Evolutionary conservation across 2,113 vertebrate genomes (phyloP), one percentile per base, ranked within the genome.

Genomic region (Nesoenas mayeri): DNA sequence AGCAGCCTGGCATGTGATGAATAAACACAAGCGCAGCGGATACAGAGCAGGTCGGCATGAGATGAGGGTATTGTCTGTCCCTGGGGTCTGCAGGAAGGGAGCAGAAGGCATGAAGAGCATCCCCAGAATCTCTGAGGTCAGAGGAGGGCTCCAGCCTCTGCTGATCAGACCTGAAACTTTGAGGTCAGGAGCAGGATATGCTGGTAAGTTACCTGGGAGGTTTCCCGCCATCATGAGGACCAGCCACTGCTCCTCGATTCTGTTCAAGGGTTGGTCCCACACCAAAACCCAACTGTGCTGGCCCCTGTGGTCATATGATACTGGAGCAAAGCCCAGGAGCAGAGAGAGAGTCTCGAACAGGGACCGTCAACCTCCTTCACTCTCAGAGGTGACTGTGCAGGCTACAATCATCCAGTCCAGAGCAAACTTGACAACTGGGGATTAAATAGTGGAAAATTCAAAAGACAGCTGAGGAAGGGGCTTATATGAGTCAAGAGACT

Each of bases 381-480:
- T 88, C 71, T 75, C 20, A 26, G 91, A 91, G 53, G 48, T 67
- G 60, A 70, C 54, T 50, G 16, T 69, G 79, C 26, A 65, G 53
- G 40, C 58, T 72, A 53, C 85, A 83, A 82, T 51, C 79, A 66
- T 34, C 51, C 42, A 78, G 18, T 13, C 60, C 60, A 74, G 47
- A 65, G 88, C 64, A 69, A 91, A 32, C 10, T 48, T 62, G 80
- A 88, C 79, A 92, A 93, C 75, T 91, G 93, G 60, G 10, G 72
- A 95, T 93, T 92, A 88, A 93, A 93, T 3, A 93, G 51, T 85
- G 85, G 88, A 96, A 96, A 95, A 96, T 79, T 77, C 51, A 71
- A 88, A 93, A 95, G 85, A 85, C 64, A 90, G 87, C 62, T 94
- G 94, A 95, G 40, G 47, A 95, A 85, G 50, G 47, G 62, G 36